Evolutionary conservation across 2,113 vertebrate species (phyloP), one percentile per base, ranked within the genome.

Genomic region (Notothenia rossii): DNA sequence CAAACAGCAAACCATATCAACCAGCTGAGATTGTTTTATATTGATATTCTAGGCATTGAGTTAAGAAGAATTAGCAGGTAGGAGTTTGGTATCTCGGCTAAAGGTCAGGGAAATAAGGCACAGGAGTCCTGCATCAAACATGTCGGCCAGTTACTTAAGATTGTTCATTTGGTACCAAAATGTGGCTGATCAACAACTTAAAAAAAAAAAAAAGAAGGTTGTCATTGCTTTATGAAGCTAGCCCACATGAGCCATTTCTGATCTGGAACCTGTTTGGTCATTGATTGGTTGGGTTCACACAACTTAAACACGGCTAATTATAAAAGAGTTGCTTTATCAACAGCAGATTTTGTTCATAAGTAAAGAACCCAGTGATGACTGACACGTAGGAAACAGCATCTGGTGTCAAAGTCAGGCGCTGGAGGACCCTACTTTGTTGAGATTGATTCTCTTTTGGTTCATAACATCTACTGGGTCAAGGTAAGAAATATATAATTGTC

Each of bases 1-100:
- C 81, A 40, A 73, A 63, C 0, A 69, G 43, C 13, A 40, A n/a
- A 43, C 0, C 55, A 13, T 22, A 72, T 70, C 76, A 72, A 48
- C 73, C 84, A 63, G 60, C 48, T 67, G 60, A 67, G 53, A 36
- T 68, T 68, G 18, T 59, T 43, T 71, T 75, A 29, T 63, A 62
- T 73, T 79, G 64, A 66, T 63, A 75, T 70, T 71, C 45, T 20
- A 60, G 66, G 36, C 36, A 33, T 76, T 67, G 40, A 60, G 48
- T 81, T 58, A 53, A 36, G 59, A 43, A 49, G 61, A 50, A 64
- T 54, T 43, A n/a, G 55, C 54, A n/a, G 58, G 64, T 60, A 8
- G 49, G 11, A 62, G 14, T 36, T 51, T 25, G 13, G 20, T 59
- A 36, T 71, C 25, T 66, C 56, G 76, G 20, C 11, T 62, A 53